phyloP scores from a whole-genome alignment of 2,113 vertebrate genomes.

The Callipepla californica region DNA sequence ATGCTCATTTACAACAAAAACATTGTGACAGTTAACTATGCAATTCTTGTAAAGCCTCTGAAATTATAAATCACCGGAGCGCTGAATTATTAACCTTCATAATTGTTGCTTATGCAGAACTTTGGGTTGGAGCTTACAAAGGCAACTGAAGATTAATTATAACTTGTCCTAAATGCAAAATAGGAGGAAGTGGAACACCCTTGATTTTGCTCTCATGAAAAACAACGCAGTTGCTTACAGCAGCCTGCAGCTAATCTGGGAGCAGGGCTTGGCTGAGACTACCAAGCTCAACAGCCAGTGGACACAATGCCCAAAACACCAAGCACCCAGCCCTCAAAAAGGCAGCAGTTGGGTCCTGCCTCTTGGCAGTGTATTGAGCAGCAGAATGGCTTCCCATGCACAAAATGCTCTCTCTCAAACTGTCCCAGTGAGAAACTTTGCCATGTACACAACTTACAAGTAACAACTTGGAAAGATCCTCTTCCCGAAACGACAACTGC shows the following conservation, averaged over 20 bases:
- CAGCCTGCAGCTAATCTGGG: background rate
- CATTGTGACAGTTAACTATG: background rate
- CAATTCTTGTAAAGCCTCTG: background rate
- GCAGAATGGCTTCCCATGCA: background rate
- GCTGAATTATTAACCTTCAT: background rate
- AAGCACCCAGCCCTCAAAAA: background rate
- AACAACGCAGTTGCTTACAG: background rate
- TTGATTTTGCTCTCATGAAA: background rate
- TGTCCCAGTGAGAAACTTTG: background rate
- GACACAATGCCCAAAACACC: background rate
- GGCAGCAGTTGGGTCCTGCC: background rate
- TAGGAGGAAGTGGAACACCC: background rate
- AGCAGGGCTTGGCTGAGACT: background rate
- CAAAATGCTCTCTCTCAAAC: background rate
- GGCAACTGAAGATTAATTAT: slow-evolving; percentile 1
- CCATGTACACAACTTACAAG: background rate
- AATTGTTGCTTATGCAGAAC: background rate
- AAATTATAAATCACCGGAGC: background rate
- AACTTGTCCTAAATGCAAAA: slow-evolving; percentile 26
- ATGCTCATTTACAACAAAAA: background rate
- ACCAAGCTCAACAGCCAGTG: background rate
- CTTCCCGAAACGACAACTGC: background rate
- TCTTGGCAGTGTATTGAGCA: background rate
- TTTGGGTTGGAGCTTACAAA: background rate
- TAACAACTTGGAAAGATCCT: background rate